Evolutionary conservation across 2,113 vertebrate genomes (phyloP).

Genomic region (Oreochromis spilurus): DNA sequence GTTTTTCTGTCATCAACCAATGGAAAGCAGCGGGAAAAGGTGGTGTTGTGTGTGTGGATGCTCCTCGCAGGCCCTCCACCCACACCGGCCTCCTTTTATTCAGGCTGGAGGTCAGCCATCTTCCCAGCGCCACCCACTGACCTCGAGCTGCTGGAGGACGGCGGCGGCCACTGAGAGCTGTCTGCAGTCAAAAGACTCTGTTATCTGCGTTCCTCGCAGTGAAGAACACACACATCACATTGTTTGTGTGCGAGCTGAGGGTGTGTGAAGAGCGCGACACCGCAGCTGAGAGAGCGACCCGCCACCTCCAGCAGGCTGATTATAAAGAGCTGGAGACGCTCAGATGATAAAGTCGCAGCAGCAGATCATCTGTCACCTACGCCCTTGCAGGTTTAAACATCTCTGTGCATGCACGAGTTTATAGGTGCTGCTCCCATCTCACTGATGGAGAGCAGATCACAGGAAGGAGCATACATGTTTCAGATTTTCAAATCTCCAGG

Average conservation of each 20-base stretch:
- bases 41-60: neutral
- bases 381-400: neutral
- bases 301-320: neutral
- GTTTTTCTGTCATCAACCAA: neutral
- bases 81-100: neutral
- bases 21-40: neutral
- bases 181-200: neutral
- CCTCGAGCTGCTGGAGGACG: neutral
- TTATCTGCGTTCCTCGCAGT: neutral
- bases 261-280: neutral
- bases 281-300: neutral
- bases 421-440: neutral
- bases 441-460: neutral
- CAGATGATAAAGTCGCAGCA: neutral
- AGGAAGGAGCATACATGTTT: neutral
- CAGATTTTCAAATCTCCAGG: neutral
- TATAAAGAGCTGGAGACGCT: neutral
- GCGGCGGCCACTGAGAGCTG: neutral
- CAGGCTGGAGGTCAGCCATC: constrained; percentile 25
- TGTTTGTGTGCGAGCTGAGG: neutral
- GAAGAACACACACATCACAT: neutral
- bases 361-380: neutral
- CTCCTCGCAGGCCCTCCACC: neutral
- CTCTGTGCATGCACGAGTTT: neutral
- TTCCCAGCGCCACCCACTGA: constrained; percentile 38